Conservation (phyloP, 1,140 invertebrate species). For the Dufourea novaeangliae region DNA sequence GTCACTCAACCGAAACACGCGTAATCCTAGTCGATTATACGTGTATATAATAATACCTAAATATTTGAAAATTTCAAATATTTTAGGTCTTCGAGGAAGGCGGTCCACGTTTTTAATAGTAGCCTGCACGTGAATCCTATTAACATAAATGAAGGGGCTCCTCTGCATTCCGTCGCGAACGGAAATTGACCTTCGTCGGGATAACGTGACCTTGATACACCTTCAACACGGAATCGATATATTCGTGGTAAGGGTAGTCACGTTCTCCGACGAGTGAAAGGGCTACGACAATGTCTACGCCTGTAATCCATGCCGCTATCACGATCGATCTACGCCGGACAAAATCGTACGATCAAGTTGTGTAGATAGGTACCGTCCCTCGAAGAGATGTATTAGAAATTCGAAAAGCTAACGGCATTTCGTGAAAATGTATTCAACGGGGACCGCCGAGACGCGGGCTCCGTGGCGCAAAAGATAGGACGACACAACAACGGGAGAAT, state of each 20-base stretch:
- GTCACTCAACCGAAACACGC: background rate
- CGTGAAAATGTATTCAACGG: slow-evolving; percentile 19
- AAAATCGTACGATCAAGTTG: background rate
- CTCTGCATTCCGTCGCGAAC: slow-evolving; percentile 47
- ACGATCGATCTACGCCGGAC: slow-evolving; percentile 1
- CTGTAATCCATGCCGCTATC: slow-evolving; percentile 24
- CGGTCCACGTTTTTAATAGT: slow-evolving; percentile 34
- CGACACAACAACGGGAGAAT: slow-evolving; percentile 47
- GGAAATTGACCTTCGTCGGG: slow-evolving; percentile 58
- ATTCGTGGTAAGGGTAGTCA: slow-evolving; percentile 33
- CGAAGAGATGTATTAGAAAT: background rate
- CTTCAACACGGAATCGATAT: slow-evolving; percentile 49
- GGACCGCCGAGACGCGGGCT: background rate
- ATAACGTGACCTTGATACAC: slow-evolving; percentile 54
- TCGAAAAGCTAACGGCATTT: background rate
- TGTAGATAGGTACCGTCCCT: background rate
- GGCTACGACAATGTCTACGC: slow-evolving; percentile 35
- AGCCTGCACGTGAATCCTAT: slow-evolving; percentile 40
- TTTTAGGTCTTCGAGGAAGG: slow-evolving; percentile 29
- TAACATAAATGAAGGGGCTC: slow-evolving; percentile 64
- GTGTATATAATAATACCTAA: too few relatives aligned
- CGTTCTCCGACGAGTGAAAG: slow-evolving; percentile 62
- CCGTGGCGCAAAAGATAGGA: slow-evolving; percentile 60
- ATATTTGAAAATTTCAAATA: slow-evolving; percentile 38
- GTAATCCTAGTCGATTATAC: slow-evolving; percentile 4